Evolutionary conservation across 2,113 vertebrate species (phyloP).

Genomic region (Lampris incognitus): DNA sequence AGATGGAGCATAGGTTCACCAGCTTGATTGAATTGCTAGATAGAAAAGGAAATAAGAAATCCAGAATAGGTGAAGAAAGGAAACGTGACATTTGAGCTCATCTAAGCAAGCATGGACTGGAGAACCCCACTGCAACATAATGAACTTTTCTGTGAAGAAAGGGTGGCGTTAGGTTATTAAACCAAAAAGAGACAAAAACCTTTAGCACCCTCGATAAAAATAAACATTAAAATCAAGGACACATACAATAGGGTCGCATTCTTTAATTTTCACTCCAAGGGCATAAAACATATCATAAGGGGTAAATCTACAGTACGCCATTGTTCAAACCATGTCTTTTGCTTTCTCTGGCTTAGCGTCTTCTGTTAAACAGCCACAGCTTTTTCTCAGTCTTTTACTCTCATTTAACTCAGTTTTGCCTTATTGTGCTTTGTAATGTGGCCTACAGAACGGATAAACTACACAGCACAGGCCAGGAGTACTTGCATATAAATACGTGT

Average conservation of each 20-base stretch:
- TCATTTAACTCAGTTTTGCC: too few relatives aligned
- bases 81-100: slow-evolving; percentile 43
- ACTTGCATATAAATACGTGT: neutral
- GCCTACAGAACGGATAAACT: slow-evolving; percentile 26
- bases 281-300: slow-evolving; percentile 14
- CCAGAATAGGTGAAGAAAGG: slow-evolving; percentile 54
- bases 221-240: neutral
- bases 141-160: neutral
- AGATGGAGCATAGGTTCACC: slow-evolving; percentile 99
- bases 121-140: neutral
- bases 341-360: neutral
- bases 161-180: neutral
- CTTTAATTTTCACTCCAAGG: too few relatives aligned
- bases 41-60: slow-evolving; percentile 66
- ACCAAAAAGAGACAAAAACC: neutral
- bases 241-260: too few relatives aligned
- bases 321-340: neutral
- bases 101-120: neutral
- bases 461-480: slow-evolving; percentile 1
- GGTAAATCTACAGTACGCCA: neutral
- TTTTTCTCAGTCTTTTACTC: neutral
- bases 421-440: neutral
- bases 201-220: neutral
- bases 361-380: too few relatives aligned
- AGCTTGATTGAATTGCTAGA: slow-evolving; percentile 99